Conservation (phyloP, 2,888 invertebrate species). For the Phorcus lineatus region DNA sequence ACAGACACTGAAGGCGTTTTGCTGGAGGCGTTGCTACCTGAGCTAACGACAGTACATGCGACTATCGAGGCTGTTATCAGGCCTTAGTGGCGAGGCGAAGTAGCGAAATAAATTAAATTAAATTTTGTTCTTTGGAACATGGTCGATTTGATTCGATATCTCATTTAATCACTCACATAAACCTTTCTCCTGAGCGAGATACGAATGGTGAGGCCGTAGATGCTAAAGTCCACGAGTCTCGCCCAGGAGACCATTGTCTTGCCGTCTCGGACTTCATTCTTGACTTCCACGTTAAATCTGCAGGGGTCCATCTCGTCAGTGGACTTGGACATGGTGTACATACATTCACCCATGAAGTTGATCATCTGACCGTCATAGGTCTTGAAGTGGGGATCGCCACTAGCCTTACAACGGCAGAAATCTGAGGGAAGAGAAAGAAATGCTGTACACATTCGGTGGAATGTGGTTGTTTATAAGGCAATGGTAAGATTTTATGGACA, state of each 20-base stretch:
- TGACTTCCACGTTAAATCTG: conserved; percentile 46
- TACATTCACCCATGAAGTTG: conserved; percentile 66
- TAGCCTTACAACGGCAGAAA: conserved; percentile 46
- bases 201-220: conserved; percentile 40
- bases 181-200: conserved; percentile 37
- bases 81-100: too few relatives aligned
- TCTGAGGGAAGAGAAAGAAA: conserved; percentile 20
- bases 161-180: conserved; percentile 36
- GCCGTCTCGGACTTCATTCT: conserved; percentile 48
- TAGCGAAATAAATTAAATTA: too few relatives aligned
- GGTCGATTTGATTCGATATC: too few relatives aligned
- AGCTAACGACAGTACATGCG: too few relatives aligned
- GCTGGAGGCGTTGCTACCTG: too few relatives aligned
- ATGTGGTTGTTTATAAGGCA: too few relatives aligned
- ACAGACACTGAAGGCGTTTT: too few relatives aligned
- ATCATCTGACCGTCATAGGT: conserved; percentile 68
- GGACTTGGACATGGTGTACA: conserved; percentile 61
- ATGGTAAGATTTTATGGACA: too few relatives aligned
- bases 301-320: conserved; percentile 36
- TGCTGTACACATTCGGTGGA: too few relatives aligned
- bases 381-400: conserved; percentile 70
- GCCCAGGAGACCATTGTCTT: conserved; percentile 50
- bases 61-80: too few relatives aligned
- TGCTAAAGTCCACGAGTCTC: conserved; percentile 40
- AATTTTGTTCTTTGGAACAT: too few relatives aligned